phyloP scores from a whole-genome alignment of 1,140 invertebrate genomes.

The Yoshiicerus persimilis region DNA sequence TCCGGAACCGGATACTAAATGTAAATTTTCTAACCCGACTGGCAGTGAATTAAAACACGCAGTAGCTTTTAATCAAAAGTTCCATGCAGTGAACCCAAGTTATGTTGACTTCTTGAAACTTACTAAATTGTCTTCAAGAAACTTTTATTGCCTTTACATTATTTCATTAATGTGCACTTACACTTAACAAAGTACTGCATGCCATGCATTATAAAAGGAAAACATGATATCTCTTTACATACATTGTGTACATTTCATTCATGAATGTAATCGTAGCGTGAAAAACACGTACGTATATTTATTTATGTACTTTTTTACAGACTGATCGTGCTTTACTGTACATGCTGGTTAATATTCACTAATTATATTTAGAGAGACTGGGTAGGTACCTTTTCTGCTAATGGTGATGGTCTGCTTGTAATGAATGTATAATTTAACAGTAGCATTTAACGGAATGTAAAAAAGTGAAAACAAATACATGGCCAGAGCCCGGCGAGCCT shows the following conservation, averaged over 20 bases:
- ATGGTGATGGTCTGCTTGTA: background rate
- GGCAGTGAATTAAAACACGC: background rate
- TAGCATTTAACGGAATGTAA: background rate
- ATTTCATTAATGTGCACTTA: background rate
- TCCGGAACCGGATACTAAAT: background rate
- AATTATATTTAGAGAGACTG: background rate
- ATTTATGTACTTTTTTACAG: background rate
- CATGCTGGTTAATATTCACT: background rate
- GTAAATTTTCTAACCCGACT: background rate
- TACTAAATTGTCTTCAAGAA: background rate
- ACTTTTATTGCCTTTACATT: background rate
- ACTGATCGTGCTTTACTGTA: background rate
- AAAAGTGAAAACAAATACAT: background rate
- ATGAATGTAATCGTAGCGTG: background rate
- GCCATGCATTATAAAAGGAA: background rate
- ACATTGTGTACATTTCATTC: background rate
- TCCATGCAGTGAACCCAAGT: background rate
- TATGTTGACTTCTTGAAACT: background rate
- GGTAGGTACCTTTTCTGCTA: background rate
- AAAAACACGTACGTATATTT: background rate
- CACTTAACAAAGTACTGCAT: too few species aligned
- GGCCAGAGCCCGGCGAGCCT: background rate
- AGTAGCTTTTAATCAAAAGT: background rate
- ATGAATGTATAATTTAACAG: background rate
- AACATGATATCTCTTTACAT: background rate